Evolutionary conservation across 2,888 invertebrate genomes (phyloP), one percentile per base, ranked within the genome.

Genomic region (Dynastes maya): DNA sequence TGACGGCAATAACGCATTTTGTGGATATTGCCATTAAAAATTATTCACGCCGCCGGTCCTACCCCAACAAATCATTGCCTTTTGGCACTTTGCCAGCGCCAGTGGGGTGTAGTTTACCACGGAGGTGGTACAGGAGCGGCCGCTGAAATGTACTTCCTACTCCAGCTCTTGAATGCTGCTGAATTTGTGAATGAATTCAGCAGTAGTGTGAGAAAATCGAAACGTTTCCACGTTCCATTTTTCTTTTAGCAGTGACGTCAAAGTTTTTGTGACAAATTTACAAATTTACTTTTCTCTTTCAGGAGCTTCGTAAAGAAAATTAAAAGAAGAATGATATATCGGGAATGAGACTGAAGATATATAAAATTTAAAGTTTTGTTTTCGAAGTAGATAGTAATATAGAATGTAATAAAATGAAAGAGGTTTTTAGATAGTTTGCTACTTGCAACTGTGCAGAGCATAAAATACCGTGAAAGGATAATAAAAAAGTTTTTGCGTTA

Each of bases 151-250:
- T 74, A 74, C 45, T 68, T 51, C 51, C 72, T 74, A 63, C 61
- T 68, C 22, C 11, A 68, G 72, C 72, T 27, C 61, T 63, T 40
- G 51, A 27, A 27, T 27, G 77, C 78, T 77, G 81, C 22, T 55
- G 61, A 74, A 74, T 74, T 74, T 74, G 72, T 83, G 83, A 83
- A 83, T 83, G 83, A 82, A 72, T 74, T 61, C 63, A 27, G 37
- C 67, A 5, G 67, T 29, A 80, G 83, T 80, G 79, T 83, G 83
- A 80, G 84, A 83, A 84, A 83, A 84, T 84, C 83, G 83, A 83
- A 82, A 32, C 74, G 58, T 22, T 74, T 68, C 22, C 27, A 49
- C 45, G 40, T 29, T 32, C 27, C 53, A 65, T 51, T 64, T 55
- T 76, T 49, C 45, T 74, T 71, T 55, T 55, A 58, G 45, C 22